A percentile compares a stretch with the other conserved stretches of the same genome.
Conservation (phyloP, 2,113 vertebrate genomes). For the Sapajus apella region DNA sequence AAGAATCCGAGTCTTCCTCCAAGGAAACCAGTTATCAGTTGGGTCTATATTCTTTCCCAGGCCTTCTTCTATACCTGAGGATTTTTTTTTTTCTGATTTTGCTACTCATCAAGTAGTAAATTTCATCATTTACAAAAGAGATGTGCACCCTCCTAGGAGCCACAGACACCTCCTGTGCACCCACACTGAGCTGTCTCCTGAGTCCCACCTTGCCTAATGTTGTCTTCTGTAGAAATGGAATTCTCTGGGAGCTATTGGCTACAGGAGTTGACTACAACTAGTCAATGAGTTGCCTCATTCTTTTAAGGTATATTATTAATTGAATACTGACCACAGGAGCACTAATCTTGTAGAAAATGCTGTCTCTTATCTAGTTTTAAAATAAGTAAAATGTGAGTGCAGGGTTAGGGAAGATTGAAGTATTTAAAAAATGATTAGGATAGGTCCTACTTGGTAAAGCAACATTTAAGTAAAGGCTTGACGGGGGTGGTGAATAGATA, state of each 20-base stretch:
- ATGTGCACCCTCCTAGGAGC: background rate
- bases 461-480: background rate
- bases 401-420: background rate
- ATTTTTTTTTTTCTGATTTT: background rate
- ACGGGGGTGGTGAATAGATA: background rate
- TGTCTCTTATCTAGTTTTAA: background rate
- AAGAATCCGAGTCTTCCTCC: background rate
- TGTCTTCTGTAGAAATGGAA: background rate
- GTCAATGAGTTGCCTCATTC: background rate
- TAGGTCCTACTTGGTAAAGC: background rate
- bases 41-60: background rate
- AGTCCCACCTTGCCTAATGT: background rate
- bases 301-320: background rate
- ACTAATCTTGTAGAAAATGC: background rate
- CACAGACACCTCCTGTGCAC: fast-evolving
- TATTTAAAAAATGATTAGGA: background rate
- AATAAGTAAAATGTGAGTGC: background rate
- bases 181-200: background rate
- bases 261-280: background rate
- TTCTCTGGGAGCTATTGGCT: background rate
- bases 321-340: background rate
- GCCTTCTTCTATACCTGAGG: background rate
- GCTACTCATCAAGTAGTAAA: background rate
- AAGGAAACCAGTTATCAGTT: background rate
- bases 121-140: background rate